phyloP scores from a whole-genome alignment of 2,888 invertebrate species.

The Leptodirus hochenwartii region DNA sequence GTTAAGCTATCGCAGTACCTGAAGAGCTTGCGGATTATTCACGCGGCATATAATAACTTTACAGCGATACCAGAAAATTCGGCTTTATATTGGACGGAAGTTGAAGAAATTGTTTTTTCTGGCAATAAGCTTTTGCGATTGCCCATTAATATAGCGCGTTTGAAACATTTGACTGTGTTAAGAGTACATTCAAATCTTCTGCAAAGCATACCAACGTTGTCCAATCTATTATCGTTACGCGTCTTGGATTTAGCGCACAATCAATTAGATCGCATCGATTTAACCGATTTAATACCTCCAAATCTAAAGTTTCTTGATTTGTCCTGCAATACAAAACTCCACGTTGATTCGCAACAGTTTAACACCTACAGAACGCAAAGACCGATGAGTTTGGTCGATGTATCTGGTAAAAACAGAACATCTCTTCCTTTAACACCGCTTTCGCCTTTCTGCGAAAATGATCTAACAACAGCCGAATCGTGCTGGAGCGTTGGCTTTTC shows the following conservation, averaged over 20 bases:
- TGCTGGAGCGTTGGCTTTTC: constrained; percentile 75
- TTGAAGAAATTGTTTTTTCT: constrained; percentile 67
- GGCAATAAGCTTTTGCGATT: constrained; percentile 61
- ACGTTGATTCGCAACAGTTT: constrained; percentile 69
- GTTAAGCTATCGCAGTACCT: constrained; percentile 41
- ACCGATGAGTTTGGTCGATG: constrained; percentile 68
- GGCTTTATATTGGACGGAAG: constrained; percentile 53
- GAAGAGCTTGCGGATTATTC: constrained; percentile 47
- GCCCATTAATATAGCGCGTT: constrained; percentile 54
- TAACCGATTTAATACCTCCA: constrained; percentile 57
- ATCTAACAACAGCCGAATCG: constrained; percentile 37
- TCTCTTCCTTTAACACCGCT: constrained; percentile 39
- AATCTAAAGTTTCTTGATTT: constrained; percentile 72
- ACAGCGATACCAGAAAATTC: constrained; percentile 56
- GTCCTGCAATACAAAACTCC: constrained; percentile 64
- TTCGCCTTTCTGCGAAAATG: constrained; percentile 33
- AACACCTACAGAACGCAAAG: constrained; percentile 61
- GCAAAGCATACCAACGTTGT: constrained; percentile 54
- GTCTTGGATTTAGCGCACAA: constrained; percentile 75
- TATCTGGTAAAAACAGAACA: constrained; percentile 58
- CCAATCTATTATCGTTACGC: constrained; percentile 53
- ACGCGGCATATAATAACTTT: constrained; percentile 63
- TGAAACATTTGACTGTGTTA: constrained; percentile 53
- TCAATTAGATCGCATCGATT: constrained; percentile 61
- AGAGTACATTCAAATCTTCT: constrained; percentile 69